Evolutionary conservation across 2,888 invertebrate species (phyloP).

Genomic region (Ecliptopera silaceata): DNA sequence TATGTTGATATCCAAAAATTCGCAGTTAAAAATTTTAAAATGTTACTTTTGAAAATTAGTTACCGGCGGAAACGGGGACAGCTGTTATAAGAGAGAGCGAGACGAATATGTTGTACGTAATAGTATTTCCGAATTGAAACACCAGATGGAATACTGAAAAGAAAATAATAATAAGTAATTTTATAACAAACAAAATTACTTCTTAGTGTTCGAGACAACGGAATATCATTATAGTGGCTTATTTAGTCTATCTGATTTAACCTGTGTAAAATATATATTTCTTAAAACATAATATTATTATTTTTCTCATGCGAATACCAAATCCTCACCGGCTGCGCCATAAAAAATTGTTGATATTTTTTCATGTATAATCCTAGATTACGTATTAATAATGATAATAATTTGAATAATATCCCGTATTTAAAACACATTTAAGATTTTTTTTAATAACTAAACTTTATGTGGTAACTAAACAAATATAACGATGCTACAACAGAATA

Average conservation of each 20-base stretch:
- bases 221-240: too few species aligned
- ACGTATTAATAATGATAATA: too few species aligned
- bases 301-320: neutral
- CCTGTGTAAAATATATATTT: too few species aligned
- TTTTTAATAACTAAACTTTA: too few species aligned
- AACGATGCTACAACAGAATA: too few species aligned
- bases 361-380: too few species aligned
- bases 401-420: too few species aligned
- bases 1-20: neutral
- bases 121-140: conserved; percentile 96
- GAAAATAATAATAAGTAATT: conserved; percentile 10
- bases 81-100: conserved; percentile 96
- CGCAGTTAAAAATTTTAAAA: neutral
- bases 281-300: neutral
- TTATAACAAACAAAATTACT: neutral
- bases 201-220: too few species aligned
- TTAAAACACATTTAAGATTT: too few species aligned
- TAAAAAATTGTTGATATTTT: too few species aligned
- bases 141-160: conserved; percentile 93
- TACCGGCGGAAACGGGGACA: conserved; percentile 97
- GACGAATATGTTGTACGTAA: conserved; percentile 97
- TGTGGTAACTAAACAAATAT: too few species aligned
- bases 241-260: too few species aligned
- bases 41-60: neutral
- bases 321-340: conserved; percentile 1